Conservation (phyloP, 1,140 invertebrate genomes). For the Acromyrmex echinatior region DNA sequence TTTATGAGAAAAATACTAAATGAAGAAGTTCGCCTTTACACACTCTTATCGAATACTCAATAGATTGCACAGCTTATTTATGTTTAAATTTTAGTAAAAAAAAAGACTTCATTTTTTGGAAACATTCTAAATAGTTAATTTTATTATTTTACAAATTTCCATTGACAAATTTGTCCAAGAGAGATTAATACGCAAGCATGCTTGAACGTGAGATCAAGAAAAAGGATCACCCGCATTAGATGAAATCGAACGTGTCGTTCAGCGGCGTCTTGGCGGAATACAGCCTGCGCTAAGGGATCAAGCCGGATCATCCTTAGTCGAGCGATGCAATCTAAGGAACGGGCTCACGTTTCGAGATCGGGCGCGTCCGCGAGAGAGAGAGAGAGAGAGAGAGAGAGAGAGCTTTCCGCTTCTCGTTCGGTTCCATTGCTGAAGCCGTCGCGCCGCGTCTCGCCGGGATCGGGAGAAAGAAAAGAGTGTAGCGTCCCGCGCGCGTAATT, state of each 20-base stretch:
- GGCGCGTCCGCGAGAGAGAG: background rate
- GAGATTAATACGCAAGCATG: slow-evolving; percentile 19
- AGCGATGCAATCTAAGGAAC: slow-evolving; percentile 62
- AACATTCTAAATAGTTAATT: background rate
- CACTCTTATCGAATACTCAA: background rate
- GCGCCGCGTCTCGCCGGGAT: background rate
- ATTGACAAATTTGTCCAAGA: background rate
- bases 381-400: no score
- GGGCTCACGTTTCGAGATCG: slow-evolving; percentile 55
- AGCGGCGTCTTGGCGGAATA: slow-evolving; percentile 56
- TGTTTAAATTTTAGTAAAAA: background rate
- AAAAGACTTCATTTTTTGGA: background rate
- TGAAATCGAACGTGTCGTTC: slow-evolving; percentile 63
- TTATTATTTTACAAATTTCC: background rate
- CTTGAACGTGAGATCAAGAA: slow-evolving; percentile 28
- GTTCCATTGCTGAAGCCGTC: slow-evolving; percentile 15
- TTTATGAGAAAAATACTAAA: background rate
- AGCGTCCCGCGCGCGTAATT: slow-evolving; percentile 82
- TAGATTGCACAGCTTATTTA: background rate
- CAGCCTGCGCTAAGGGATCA: slow-evolving; percentile 50
- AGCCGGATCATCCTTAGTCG: slow-evolving; percentile 60
- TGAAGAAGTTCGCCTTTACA: background rate
- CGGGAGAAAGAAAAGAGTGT: slow-evolving; percentile 65
- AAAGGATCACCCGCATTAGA: slow-evolving; percentile 43
- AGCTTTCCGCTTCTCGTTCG: background rate